phyloP scores from a whole-genome alignment of 2,797 vertebrate species.

The Typhlichthys subterraneus region DNA sequence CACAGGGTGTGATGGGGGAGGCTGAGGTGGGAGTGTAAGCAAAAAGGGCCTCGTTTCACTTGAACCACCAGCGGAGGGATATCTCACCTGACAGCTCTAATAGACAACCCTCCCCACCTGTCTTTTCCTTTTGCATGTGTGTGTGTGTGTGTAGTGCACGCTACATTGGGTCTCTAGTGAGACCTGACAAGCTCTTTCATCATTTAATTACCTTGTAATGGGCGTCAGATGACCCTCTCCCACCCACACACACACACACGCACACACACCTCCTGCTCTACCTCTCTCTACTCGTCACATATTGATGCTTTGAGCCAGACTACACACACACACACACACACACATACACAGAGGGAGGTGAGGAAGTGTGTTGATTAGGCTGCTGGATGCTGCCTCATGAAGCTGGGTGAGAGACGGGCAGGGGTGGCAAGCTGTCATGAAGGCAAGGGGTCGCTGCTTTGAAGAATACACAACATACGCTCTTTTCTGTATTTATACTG shows the following conservation, averaged over 20 bases:
- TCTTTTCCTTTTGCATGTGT: slow-evolving; percentile 11
- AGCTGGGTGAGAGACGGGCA: too few relatives aligned
- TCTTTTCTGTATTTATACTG: too few relatives aligned
- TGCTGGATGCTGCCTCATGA: too few relatives aligned
- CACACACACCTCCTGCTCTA: slow-evolving; percentile 26
- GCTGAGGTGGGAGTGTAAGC: slow-evolving; percentile 42
- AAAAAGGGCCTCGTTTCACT: slow-evolving; percentile 59
- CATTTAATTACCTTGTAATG: slow-evolving; percentile 73
- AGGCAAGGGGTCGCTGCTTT: too few relatives aligned
- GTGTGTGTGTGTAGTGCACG: slow-evolving; percentile 13
- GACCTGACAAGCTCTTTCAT: slow-evolving; percentile 71
- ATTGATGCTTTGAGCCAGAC: slow-evolving; percentile 3
- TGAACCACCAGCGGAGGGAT: slow-evolving; percentile 60
- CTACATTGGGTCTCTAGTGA: slow-evolving; percentile 47
- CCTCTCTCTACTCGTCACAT: slow-evolving; percentile 34
- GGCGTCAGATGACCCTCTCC: slow-evolving; percentile 60
- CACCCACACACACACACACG: slow-evolving; percentile 26
- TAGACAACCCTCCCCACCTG: slow-evolving; percentile 51
- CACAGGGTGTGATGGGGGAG: slow-evolving; percentile 2
- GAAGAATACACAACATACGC: too few relatives aligned
- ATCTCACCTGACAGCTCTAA: slow-evolving; percentile 61
- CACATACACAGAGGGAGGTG: slow-evolving; percentile 1
- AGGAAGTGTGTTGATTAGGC: not conserved
- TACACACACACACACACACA: slow-evolving; percentile 13
- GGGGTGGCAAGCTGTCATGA: too few relatives aligned